Evolutionary conservation across 1,140 invertebrate species (phyloP).

Genomic region (Acromyrmex charruanus): DNA sequence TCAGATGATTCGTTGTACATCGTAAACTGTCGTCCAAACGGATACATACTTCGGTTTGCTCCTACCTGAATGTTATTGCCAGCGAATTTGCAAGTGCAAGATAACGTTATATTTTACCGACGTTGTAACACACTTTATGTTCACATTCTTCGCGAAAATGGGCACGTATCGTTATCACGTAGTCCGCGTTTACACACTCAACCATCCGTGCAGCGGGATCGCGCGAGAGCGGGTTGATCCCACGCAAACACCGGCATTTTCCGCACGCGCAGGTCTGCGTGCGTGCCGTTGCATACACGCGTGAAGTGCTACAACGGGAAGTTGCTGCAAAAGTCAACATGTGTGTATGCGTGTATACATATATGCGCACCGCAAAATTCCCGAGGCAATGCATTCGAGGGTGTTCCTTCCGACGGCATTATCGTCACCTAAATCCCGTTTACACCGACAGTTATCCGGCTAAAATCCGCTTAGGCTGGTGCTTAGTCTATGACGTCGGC

Average conservation of each 20-base stretch:
- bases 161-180: conserved; percentile 28
- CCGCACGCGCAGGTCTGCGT: neutral
- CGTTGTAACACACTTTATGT: conserved; percentile 31
- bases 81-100: conserved; percentile 1
- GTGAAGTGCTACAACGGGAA: neutral
- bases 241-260: neutral
- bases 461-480: conserved; percentile 46
- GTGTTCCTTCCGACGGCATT: neutral
- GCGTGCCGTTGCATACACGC: conserved; percentile 8
- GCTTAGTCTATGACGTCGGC: neutral
- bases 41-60: neutral
- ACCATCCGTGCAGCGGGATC: too few relatives aligned
- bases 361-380: conserved; percentile 6
- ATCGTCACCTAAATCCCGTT: conserved; percentile 58
- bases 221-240: neutral
- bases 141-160: neutral
- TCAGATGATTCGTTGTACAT: neutral
- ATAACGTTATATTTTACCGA: conserved; percentile 24
- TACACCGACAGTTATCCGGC: conserved; percentile 17
- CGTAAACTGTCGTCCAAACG: conserved; percentile 22
- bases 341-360: neutral
- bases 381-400: neutral
- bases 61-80: neutral
- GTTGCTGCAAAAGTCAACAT: conserved; percentile 1
- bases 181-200: conserved; percentile 4